phyloP scores from a whole-genome alignment of 2,113 vertebrate species.

The Cyanistes caeruleus region DNA sequence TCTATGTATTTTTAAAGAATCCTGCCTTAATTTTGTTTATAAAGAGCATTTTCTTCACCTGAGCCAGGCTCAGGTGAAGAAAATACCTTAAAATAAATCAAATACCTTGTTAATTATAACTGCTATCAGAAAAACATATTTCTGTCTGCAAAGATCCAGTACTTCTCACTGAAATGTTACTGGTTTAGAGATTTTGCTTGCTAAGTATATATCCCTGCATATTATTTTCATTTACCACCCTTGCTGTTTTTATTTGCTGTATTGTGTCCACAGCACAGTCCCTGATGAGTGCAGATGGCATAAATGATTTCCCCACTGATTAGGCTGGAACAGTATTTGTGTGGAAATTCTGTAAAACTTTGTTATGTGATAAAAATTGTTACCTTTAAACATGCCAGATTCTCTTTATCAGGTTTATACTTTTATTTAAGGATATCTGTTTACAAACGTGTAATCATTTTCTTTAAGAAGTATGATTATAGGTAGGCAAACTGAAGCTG shows the following conservation, averaged over 20 bases:
- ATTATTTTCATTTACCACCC: constrained; percentile 56
- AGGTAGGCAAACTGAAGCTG: neutral
- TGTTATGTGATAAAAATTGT: neutral
- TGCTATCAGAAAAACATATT: neutral
- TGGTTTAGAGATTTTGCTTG: constrained; percentile 25
- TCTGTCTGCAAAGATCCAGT: neutral
- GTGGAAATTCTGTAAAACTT: neutral
- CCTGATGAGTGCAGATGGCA: constrained; percentile 43
- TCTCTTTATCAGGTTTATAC: neutral
- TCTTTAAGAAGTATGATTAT: neutral
- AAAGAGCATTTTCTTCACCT: neutral
- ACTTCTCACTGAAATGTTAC: constrained; percentile 30
- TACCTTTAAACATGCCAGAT: neutral
- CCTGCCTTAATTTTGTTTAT: neutral
- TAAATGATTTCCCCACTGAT: neutral
- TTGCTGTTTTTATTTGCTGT: constrained; percentile 39
- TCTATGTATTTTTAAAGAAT: neutral
- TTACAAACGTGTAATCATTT: neutral
- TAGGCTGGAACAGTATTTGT: neutral
- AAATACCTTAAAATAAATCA: too few species aligned
- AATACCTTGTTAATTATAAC: constrained; percentile 5
- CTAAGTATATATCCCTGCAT: neutral
- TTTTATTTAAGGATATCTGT: neutral
- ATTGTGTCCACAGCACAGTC: neutral
- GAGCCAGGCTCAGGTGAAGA: neutral